Percentiles rank a stretch among this genome's conserved stretches.
These are phyloP conservation scores for Notothenia rossii DNA, from an alignment of 2,113 vertebrate species.

Conservation along the genomic window DNA sequence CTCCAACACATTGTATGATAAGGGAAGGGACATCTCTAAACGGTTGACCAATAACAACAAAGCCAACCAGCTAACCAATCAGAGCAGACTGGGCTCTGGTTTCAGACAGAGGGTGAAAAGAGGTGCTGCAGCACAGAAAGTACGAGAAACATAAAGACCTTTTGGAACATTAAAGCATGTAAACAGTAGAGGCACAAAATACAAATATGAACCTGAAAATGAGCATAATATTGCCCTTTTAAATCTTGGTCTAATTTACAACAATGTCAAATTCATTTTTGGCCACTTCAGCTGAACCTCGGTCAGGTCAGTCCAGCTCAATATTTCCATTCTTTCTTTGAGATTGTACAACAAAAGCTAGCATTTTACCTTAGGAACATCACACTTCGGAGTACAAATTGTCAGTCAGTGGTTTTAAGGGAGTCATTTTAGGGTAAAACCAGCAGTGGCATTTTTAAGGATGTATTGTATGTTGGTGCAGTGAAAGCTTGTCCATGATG, in stretches of 20 bases:
- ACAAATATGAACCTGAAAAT: no score
- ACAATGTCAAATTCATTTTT: not conserved
- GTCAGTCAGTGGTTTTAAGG: constrained; percentile 14
- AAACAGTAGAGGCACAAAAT: no score
- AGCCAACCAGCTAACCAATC: no score
- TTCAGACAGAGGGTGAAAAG: no score
- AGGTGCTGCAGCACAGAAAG: no score
- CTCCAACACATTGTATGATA: no score
- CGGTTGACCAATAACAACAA: no score
- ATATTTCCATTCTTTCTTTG: constrained; percentile 6
- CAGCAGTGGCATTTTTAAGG: not conserved
- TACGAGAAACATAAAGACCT: no score
- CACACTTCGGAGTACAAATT: constrained; percentile 1
- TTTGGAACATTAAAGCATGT: no score
- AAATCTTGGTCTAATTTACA: not conserved
- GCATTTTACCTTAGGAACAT: not conserved
- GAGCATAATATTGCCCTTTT: not conserved
- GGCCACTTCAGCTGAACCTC: constrained; percentile 20
- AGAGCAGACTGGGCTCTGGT: no score
- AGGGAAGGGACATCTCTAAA: no score
- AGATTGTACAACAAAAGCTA: not conserved
- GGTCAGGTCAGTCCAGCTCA: constrained; percentile 21
- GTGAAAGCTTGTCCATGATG: constrained; percentile 5
- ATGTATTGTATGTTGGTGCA: not conserved
- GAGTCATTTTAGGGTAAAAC: not conserved